Evolutionary conservation across 2,888 invertebrate species (phyloP), one percentile per base, ranked within the genome.

Genomic region (Falcaria lacertinaria): DNA sequence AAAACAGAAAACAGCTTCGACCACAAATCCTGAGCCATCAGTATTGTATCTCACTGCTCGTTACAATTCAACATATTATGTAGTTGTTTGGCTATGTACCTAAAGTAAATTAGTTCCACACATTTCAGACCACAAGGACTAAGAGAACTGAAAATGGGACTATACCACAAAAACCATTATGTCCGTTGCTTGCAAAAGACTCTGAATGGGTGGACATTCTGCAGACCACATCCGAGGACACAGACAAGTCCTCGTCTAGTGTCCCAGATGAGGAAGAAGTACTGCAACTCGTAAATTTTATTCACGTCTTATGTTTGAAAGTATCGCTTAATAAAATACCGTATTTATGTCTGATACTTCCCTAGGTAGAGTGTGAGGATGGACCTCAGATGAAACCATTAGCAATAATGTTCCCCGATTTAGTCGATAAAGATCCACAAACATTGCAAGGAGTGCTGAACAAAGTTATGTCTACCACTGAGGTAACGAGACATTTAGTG

Each of bases 191-290:
- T 48, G 87, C 89, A 8, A 85, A 86, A 63, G 90, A 90, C 59
- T 90, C 90, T 0, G 84, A 86, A 71, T 90, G 90, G 90, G 74
- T 76, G 57, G 78, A 84, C 54, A 72, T 83, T 53, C 48, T 81
- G 53, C 75, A 81, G 44, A 48, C 67, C n/a, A 42, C 67, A 33
- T 42, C 52, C 4, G 33, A 54, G 8, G 58, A 59, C 15, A 44
- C 53, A 4, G 44, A 56, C n/a, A 57, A 39, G 41, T 55, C 57
- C 16, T 44, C 61, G 22, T 54, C 48, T 15, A 60, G 59, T 42
- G 50, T 59, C 33, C 61, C 66, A 39, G 74, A 73, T 33, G 80
- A 79, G 41, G 83, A 85, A 56, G 77, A 77, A 72, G 69, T 78
- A 64, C 57, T 80, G 44, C 79, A 81, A 64, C 79, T 81, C 48